phyloP scores from a whole-genome alignment of 2,888 invertebrate genomes.

The Gandaritis pyraliata region DNA sequence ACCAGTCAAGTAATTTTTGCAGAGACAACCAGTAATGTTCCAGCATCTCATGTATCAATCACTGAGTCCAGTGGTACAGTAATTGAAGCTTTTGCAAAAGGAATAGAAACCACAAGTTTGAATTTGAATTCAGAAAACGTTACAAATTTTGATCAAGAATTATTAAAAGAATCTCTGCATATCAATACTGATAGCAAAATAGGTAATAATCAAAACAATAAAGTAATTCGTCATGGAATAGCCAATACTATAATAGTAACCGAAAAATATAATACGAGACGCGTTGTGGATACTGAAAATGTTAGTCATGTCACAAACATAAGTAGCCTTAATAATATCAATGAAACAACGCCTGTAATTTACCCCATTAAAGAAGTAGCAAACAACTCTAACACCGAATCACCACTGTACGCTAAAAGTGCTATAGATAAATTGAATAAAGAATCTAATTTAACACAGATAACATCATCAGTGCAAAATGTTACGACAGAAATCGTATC shows the following conservation, averaged over 20 bases:
- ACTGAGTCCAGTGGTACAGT: constrained; percentile 1
- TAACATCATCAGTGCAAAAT: constrained; percentile 5
- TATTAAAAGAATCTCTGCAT: neutral
- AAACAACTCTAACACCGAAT: constrained; percentile 1
- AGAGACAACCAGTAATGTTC: neutral
- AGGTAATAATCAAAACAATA: neutral
- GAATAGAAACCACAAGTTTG: neutral
- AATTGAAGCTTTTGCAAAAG: neutral
- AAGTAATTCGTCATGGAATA: neutral
- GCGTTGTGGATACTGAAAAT: neutral
- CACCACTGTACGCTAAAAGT: neutral
- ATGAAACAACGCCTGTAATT: neutral
- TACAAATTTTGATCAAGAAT: neutral
- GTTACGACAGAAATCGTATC: neutral
- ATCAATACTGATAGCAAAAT: neutral
- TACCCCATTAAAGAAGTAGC: constrained; percentile 6
- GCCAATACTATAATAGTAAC: neutral
- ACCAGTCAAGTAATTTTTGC: neutral
- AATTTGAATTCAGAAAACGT: neutral
- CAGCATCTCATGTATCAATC: neutral
- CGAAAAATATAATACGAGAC: neutral
- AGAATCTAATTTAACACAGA: neutral
- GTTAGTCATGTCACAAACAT: neutral
- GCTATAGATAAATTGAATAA: neutral
- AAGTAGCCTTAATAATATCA: neutral